phyloP scores from a whole-genome alignment of 1,140 invertebrate genomes.

The Nasonia giraulti region DNA sequence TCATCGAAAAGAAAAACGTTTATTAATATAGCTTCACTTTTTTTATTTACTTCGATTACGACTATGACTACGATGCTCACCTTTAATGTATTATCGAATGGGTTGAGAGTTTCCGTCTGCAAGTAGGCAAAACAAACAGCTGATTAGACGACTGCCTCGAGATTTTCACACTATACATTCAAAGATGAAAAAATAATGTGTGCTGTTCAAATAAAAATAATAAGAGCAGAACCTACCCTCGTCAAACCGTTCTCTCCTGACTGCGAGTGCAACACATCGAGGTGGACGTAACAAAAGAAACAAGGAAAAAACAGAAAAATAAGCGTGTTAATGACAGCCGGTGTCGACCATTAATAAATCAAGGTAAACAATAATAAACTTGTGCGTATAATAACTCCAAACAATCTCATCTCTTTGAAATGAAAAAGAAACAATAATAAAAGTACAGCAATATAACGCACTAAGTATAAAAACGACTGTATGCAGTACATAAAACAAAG shows the following conservation, averaged over 20 bases:
- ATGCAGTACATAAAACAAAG: too few relatives aligned
- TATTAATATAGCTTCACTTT: background rate
- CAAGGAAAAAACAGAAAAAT: conserved; percentile 65
- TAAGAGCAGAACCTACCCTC: conserved; percentile 74
- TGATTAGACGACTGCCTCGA: background rate
- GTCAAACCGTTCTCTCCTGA: conserved; percentile 78
- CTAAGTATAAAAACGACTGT: too few relatives aligned
- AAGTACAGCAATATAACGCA: conserved; percentile 32
- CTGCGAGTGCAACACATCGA: conserved; percentile 71
- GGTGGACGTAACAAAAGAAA: conserved; percentile 66
- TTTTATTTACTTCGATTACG: background rate
- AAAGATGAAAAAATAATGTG: background rate
- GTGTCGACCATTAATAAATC: conserved; percentile 50
- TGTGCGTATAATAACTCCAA: background rate
- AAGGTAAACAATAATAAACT: conserved; percentile 11
- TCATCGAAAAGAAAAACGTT: conserved; percentile 40
- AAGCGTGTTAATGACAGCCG: conserved; percentile 66
- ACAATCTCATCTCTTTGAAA: conserved; percentile 20
- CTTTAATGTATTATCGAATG: conserved; percentile 83
- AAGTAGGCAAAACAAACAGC: conserved; percentile 43
- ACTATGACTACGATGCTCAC: conserved; percentile 61
- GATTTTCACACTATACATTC: background rate
- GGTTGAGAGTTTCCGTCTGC: conserved; percentile 89
- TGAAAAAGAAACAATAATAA: conserved; percentile 4
- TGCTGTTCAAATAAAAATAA: conserved; percentile 51